phyloP scores from a whole-genome alignment of 1,140 invertebrate species.

The Eriocheir sinensis region DNA sequence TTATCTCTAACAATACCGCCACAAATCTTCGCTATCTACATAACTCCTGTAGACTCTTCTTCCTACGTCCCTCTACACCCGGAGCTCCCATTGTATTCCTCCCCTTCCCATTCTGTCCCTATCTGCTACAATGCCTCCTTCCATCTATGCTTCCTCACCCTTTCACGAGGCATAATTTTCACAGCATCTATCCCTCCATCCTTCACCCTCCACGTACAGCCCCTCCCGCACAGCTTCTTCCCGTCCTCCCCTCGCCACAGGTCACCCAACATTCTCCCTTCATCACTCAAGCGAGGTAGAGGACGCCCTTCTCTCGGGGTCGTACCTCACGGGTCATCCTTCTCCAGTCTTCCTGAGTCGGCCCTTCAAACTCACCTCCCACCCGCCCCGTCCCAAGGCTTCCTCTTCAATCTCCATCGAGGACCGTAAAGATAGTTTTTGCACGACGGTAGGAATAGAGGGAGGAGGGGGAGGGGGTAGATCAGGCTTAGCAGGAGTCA shows the following conservation, averaged over 20 bases:
- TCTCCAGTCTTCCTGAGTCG: background rate
- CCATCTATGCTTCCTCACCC: background rate
- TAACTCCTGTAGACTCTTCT: background rate
- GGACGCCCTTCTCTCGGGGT: background rate
- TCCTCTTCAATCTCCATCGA: constrained; percentile 22
- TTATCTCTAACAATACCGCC: background rate
- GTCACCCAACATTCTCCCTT: background rate
- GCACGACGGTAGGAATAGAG: background rate
- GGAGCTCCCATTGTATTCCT: background rate
- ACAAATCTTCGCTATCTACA: background rate
- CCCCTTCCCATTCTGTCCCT: background rate
- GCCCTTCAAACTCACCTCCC: constrained; percentile 4
- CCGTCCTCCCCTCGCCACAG: background rate
- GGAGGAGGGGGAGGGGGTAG: background rate
- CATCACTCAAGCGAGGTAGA: background rate
- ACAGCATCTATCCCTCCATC: background rate
- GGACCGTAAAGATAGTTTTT: constrained; percentile 36
- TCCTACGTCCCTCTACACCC: background rate
- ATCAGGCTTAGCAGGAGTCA: too few species aligned
- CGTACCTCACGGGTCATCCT: constrained; percentile 10
- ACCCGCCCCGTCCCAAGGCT: background rate
- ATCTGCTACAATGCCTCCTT: background rate
- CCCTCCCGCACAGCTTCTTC: background rate
- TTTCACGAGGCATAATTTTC: background rate
- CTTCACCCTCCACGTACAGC: background rate